Evolutionary conservation across 2,113 vertebrate species (phyloP).

Genomic region (Conger conger): DNA sequence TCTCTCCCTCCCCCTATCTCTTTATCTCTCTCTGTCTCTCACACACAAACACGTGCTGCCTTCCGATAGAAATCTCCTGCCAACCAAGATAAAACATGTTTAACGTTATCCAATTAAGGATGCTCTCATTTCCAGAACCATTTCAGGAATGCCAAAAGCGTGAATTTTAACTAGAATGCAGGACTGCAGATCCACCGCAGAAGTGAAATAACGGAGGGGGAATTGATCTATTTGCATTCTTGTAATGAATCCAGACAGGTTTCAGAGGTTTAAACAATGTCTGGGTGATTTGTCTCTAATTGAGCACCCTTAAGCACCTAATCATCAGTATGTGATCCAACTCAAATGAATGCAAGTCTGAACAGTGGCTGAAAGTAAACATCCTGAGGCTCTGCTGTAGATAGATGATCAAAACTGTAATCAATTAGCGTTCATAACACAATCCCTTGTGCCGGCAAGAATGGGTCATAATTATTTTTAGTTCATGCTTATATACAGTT

Average conservation of each 20-base stretch:
- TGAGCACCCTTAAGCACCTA: slow-evolving; percentile 27
- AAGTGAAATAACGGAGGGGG: background rate
- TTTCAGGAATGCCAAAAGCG: slow-evolving; percentile 12
- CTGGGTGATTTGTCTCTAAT: slow-evolving; percentile 45
- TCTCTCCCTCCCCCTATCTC: background rate
- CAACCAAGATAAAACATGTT: slow-evolving; percentile 25
- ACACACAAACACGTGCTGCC: background rate
- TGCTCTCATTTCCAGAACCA: slow-evolving; percentile 15
- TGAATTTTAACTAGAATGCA: slow-evolving; percentile 6
- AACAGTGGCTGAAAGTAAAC: background rate
- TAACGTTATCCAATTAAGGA: slow-evolving; percentile 35
- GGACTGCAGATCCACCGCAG: background rate
- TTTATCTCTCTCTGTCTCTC: background rate
- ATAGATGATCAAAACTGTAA: background rate
- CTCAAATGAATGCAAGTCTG: slow-evolving; percentile 12
- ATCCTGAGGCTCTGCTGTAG: background rate
- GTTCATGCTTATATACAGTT: background rate
- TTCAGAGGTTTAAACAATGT: slow-evolving; percentile 43
- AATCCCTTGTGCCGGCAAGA: background rate
- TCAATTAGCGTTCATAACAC: background rate
- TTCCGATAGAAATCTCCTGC: slow-evolving; percentile 22
- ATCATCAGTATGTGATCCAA: slow-evolving; percentile 39
- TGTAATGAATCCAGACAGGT: slow-evolving; percentile 32
- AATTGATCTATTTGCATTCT: background rate
- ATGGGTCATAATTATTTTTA: background rate